phyloP scores from a whole-genome alignment of 2,888 invertebrate genomes.

The Pimpla rufipes region DNA sequence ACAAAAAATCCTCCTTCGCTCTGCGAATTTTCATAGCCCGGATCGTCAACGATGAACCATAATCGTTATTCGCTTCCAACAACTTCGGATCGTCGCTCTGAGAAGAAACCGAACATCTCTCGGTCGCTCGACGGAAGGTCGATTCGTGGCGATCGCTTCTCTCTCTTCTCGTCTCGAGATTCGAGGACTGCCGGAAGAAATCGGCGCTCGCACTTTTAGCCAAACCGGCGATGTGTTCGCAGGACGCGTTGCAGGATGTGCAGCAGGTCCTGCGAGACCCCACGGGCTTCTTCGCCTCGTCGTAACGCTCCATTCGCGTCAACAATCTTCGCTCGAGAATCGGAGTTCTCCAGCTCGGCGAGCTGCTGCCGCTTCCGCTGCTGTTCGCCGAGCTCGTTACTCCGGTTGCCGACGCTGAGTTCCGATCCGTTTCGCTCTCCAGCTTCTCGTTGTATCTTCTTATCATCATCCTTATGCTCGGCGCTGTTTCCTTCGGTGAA shows the following conservation, averaged over 20 bases:
- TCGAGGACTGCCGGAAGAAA: conserved; percentile 84
- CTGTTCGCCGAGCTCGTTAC: conserved; percentile 74
- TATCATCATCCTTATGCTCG: conserved; percentile 90
- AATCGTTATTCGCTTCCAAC: conserved; percentile 14
- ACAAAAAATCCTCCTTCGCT: conserved; percentile 91
- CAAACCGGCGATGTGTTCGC: conserved; percentile 26
- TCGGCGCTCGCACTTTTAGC: conserved; percentile 89
- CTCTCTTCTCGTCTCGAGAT: conserved; percentile 70
- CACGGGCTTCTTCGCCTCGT: conserved; percentile 83
- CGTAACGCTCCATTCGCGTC: conserved; percentile 86
- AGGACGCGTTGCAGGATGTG: neutral
- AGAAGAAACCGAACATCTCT: conserved; percentile 1
- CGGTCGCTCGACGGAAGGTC: neutral
- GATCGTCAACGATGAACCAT: conserved; percentile 6
- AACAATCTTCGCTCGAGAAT: conserved; percentile 87
- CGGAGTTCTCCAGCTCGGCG: conserved; percentile 89
- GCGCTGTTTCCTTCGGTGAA: conserved; percentile 89
- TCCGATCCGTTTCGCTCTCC: conserved; percentile 37
- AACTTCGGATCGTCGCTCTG: conserved; percentile 1
- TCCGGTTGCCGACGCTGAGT: conserved; percentile 12
- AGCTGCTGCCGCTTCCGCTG: conserved; percentile 88
- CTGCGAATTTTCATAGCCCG: conserved; percentile 82
- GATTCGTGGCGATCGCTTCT: conserved; percentile 38
- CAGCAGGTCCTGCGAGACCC: conserved; percentile 27
- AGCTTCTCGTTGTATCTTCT: conserved; percentile 89